phyloP scores from a whole-genome alignment of 2,113 vertebrate genomes.

The Cephalopterus ornatus region DNA sequence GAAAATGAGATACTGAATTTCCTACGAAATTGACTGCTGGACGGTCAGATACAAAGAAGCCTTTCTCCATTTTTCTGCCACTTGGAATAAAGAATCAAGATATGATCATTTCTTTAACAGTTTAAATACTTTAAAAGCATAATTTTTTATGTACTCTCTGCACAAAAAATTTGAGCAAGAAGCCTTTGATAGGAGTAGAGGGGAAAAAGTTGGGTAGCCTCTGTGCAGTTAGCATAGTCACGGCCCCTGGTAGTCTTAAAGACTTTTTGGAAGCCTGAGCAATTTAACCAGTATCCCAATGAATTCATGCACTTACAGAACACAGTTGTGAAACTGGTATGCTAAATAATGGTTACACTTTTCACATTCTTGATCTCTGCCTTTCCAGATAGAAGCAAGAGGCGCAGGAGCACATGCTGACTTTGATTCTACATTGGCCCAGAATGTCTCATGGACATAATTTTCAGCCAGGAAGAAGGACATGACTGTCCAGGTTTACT shows the following conservation, averaged over 20 bases:
- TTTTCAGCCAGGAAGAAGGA: background rate
- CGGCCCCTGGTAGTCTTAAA: background rate
- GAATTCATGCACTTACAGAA: background rate
- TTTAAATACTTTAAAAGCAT: background rate
- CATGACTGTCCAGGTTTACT: background rate
- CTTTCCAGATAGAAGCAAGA: background rate
- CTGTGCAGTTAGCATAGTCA: background rate
- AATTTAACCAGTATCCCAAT: background rate
- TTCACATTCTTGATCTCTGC: background rate
- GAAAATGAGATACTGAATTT: constrained; percentile 2
- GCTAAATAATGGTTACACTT: background rate
- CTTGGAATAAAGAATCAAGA: constrained; percentile 1
- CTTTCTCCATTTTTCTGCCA: background rate
- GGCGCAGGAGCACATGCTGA: background rate
- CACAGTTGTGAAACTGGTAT: background rate
- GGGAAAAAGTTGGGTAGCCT: background rate
- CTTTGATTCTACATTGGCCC: background rate
- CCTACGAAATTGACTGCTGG: background rate
- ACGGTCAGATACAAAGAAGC: background rate
- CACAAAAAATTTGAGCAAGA: background rate
- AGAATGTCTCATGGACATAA: background rate
- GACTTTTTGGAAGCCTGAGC: background rate
- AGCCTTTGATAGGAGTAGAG: background rate
- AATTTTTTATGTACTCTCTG: background rate
- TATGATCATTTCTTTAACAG: background rate